phyloP scores from a whole-genome alignment of 37 sponge, comb jelly and placozoan species.

The Cladorhizidae sp. region DNA sequence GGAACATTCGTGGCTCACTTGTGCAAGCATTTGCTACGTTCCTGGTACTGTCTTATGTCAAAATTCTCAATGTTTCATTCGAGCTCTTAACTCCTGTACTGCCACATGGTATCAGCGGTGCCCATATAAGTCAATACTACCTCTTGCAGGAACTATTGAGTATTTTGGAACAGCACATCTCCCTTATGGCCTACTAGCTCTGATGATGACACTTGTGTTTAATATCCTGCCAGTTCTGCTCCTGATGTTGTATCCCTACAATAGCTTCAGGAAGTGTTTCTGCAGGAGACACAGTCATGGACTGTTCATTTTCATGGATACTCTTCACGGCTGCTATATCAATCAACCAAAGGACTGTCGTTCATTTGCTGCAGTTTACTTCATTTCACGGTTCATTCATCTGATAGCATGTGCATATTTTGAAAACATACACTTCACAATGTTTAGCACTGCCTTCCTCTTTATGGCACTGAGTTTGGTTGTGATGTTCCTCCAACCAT shows the following conservation, averaged over 20 bases:
- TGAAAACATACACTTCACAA: no score
- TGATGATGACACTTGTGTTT: neutral
- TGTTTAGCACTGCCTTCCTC: neutral
- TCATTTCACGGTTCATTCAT: slow-evolving; percentile 3
- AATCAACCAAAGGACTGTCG: slow-evolving; percentile 3
- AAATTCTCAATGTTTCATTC: no score
- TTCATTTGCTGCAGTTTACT: slow-evolving; percentile 14
- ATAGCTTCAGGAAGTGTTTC: neutral
- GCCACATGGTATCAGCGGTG: neutral
- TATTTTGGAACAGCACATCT: neutral
- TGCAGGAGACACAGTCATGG: neutral
- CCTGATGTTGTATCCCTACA: neutral
- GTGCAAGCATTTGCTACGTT: neutral
- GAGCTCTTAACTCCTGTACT: neutral
- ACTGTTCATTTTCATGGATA: slow-evolving; percentile 10
- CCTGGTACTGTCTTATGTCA: no score
- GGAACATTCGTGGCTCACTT: neutral
- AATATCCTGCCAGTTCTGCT: neutral
- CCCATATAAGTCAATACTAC: neutral
- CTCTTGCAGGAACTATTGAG: neutral
- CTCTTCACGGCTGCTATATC: slow-evolving; percentile 26
- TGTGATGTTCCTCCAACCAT: neutral
- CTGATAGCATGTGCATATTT: neutral
- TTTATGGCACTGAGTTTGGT: neutral
- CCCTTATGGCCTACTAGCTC: neutral